phyloP scores from a whole-genome alignment of 2,113 vertebrate genomes.

The Podilymbus podiceps region DNA sequence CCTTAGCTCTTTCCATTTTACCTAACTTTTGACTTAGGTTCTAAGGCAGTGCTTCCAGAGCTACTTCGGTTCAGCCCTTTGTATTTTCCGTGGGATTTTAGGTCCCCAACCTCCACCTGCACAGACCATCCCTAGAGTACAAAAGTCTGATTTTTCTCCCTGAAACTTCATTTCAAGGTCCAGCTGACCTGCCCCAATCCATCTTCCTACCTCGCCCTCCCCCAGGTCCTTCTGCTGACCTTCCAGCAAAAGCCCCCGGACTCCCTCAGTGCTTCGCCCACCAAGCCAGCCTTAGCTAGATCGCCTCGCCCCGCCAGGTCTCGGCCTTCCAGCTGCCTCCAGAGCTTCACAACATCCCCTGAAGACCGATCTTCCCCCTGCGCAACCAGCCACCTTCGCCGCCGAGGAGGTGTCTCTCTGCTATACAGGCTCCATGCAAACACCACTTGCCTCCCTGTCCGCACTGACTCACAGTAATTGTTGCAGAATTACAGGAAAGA shows the following conservation, averaged over 20 bases:
- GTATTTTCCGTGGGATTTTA: neutral
- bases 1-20: neutral
- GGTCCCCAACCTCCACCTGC: neutral
- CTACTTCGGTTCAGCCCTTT: neutral
- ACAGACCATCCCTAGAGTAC: neutral
- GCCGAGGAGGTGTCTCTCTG: neutral
- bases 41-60: neutral
- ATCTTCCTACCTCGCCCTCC: neutral
- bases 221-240: neutral
- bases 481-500: neutral
- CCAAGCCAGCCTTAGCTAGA: neutral
- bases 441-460: neutral
- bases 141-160: neutral
- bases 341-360: neutral
- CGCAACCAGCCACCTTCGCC: neutral
- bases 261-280: neutral
- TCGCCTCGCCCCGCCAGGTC: neutral
- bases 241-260: neutral
- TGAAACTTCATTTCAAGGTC: neutral
- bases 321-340: neutral
- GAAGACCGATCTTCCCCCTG: neutral
- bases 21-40: neutral
- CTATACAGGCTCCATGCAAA: neutral
- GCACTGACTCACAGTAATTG: neutral
- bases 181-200: neutral